phyloP scores from a whole-genome alignment of 2,797 vertebrate species.

The Pristis pectinata region DNA sequence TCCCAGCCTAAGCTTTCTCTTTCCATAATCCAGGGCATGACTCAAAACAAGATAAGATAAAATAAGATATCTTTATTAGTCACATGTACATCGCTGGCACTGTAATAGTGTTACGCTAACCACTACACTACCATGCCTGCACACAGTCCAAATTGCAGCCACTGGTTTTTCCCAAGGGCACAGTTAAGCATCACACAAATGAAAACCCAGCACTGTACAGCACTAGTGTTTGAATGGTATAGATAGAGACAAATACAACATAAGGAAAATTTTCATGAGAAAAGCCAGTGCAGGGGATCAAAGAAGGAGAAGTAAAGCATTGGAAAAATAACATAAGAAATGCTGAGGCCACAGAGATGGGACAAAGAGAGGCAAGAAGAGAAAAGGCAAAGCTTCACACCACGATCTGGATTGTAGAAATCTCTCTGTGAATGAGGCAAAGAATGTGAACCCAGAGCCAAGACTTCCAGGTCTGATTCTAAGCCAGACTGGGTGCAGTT shows the following conservation, averaged over 20 bases:
- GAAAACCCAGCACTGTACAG: background rate
- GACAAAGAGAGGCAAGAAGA: background rate
- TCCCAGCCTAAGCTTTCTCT: background rate
- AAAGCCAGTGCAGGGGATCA: no score
- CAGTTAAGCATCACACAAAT: background rate
- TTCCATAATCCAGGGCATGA: background rate
- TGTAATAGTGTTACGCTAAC: no score
- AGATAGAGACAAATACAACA: background rate
- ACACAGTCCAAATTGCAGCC: background rate
- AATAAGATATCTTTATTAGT: no score
- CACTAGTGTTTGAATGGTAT: background rate
- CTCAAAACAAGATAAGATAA: no score
- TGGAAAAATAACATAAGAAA: background rate
- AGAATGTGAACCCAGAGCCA: background rate
- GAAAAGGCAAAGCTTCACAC: background rate
- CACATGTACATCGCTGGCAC: no score
- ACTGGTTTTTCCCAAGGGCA: background rate
- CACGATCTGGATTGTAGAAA: background rate
- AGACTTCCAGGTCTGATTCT: background rate
- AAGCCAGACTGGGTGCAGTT: background rate
- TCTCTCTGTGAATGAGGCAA: background rate
- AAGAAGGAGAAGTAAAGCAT: background rate
- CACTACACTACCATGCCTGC: no score
- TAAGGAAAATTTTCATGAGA: background rate
- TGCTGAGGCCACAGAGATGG: background rate